These are phyloP conservation scores for Tragelaphus buxtoni DNA, from an alignment of 2,113 vertebrate genomes.

Conservation along the genomic window DNA sequence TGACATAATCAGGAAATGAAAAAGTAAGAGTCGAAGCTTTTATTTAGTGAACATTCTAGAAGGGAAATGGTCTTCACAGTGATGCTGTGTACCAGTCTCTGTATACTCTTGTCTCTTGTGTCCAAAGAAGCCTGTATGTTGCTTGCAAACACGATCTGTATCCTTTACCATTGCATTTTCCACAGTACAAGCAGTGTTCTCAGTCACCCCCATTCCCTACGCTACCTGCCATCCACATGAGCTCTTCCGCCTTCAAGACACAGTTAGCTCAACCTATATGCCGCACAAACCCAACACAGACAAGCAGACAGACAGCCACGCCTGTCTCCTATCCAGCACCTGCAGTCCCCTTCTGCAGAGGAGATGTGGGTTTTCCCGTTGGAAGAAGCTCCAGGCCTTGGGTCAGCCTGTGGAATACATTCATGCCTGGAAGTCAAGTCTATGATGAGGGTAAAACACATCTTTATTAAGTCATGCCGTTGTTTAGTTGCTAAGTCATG, in stretches of 20 bases:
- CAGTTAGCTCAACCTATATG: too few species aligned
- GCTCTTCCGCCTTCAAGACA: not conserved
- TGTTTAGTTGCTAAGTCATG: not conserved
- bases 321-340: not conserved
- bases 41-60: rapidly evolving
- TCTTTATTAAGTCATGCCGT: not conserved
- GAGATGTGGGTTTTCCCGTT: not conserved
- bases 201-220: not conserved
- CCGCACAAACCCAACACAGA: not conserved
- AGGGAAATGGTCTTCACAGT: rapidly evolving
- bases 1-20: rapidly evolving
- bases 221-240: rapidly evolving
- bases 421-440: too few species aligned
- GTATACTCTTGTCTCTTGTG: rapidly evolving
- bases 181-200: not conserved
- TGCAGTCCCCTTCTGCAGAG: not conserved
- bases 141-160: too few species aligned
- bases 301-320: not conserved
- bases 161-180: not conserved
- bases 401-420: too few species aligned
- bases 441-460: too few species aligned
- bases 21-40: not conserved
- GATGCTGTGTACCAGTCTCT: not conserved
- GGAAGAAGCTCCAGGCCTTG: not conserved
- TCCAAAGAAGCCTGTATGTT: too few species aligned